Base-by-base conservation (phyloP, 2,888 invertebrate species). In the Epiblema foenella region DNA sequence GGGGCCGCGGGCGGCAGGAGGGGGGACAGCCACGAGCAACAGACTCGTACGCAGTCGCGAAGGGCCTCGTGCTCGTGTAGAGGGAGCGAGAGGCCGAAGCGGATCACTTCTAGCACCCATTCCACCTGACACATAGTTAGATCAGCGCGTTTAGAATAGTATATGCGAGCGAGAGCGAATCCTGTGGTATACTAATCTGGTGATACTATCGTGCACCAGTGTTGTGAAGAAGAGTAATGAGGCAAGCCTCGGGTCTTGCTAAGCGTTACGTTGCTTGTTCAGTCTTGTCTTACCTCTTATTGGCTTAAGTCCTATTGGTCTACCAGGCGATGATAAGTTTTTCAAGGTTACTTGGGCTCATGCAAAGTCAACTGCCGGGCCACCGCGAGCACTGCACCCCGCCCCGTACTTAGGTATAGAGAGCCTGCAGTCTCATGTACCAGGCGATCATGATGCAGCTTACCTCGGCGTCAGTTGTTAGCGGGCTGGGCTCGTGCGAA, bases 21-120 rank as follows among this genome's bases (percentile, higher is more conserved):
- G 2, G 98, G 97, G 0, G 97, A 96, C 76, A 99, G 93, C 99
- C 99, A 99, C 83, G 99, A 98, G 87, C 98, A 99, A 85, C 99
- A 99, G 46, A 99, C 97, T 85, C 98, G 98, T 54, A 99, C 99
- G 87, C 99, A 99, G 88, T 99, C 98, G 76, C 98, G 96, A 65
- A 99, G 96, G 0, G 98, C 98, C 80, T 98, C 98, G 86, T 98
- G 98, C 89, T 99, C 99, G 46, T 96, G 94, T 59, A 99, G 91
- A 0, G 98, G 98, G 57, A 99, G 93, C 15, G 98, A 97, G 5
- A 99, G 94, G 0, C 99, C 99, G 89, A 96, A 98, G 81, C 99
- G 97, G 74, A 99, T 96, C 15, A 97, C 97, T 89, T 97, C 97
- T 93, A 97, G 95, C 73, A 97, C 97, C 97, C 97, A 97, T 85